These are phyloP conservation scores for Metellina segmentata DNA, from an alignment of 2,888 invertebrate genomes.

Conservation along the genomic window DNA sequence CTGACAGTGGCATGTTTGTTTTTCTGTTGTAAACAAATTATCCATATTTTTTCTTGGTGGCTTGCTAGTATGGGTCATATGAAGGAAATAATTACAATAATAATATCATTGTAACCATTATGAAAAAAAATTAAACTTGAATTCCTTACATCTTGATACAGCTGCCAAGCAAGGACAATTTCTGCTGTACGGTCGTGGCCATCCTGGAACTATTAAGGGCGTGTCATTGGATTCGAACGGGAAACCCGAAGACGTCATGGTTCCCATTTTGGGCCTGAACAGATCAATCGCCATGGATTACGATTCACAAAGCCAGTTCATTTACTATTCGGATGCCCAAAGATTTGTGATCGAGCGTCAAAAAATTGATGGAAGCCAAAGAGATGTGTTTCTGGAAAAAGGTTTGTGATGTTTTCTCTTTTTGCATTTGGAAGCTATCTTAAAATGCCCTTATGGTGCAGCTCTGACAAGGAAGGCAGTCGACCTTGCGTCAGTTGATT, in stretches of 20 bases:
- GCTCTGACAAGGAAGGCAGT: too few relatives aligned
- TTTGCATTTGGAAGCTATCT: too few relatives aligned
- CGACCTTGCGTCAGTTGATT: too few relatives aligned
- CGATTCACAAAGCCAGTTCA: conserved; percentile 84
- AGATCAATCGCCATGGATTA: conserved; percentile 87
- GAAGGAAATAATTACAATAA: too few relatives aligned
- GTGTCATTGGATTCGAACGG: conserved; percentile 82
- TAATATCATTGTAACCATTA: too few relatives aligned
- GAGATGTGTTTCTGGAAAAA: conserved; percentile 84
- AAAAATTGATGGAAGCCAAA: conserved; percentile 84
- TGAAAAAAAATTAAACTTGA: background rate
- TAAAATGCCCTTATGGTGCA: too few relatives aligned
- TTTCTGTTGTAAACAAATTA: background rate
- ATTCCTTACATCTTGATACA: conserved; percentile 78
- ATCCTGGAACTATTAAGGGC: conserved; percentile 88
- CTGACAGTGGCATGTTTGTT: background rate
- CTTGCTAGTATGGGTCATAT: background rate
- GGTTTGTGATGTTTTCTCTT: conserved; percentile 79
- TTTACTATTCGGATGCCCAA: conserved; percentile 86
- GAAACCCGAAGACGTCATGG: conserved; percentile 84
- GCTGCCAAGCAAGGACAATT: conserved; percentile 85
- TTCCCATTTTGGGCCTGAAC: conserved; percentile 86
- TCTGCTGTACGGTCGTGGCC: conserved; percentile 85
- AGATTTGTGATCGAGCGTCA: conserved; percentile 85
- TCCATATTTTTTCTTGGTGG: background rate